Base-by-base conservation (phyloP, 2,113 vertebrate genomes). In the Sylvia atricapilla region DNA sequence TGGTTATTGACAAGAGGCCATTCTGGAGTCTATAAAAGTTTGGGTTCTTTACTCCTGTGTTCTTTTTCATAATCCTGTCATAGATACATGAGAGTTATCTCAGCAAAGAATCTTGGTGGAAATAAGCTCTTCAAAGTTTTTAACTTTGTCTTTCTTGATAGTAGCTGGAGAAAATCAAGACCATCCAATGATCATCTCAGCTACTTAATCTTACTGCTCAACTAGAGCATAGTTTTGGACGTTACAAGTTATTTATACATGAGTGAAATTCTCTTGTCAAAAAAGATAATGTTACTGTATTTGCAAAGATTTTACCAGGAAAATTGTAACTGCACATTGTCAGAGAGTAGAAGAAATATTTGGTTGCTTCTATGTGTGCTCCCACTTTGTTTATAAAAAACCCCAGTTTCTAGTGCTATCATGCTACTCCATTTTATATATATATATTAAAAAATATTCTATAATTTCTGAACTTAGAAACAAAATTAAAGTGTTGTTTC, bases 401-500 rank as follows among this genome's bases (percentile, higher is more conserved):
- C 85, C 10, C 7, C 4, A n/a, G 7, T 69, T 94, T 85, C 72
- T 69, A 50, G 25, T 74, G 19, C 6, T 77, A 41, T 80, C 50
- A 33, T 5, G 39, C 18, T 10, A 0, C 41, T 24, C 75, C 8
- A 9, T 83, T 88, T 50, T 58, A 69, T 49, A 93, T 76, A 72
- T n/a, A n/a, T 31, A n/a, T n/a, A n/a, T n/a, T n/a, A 8, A 11
- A 67, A 75, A 49, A 72, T 47, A 44, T 22, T 91, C 30, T 8
- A 56, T 15, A 67, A 39, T 75, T 87, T 87, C 69, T 68, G 41
- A 94, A 89, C 60, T 84, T 63, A 10, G 50, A 76, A 62, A 73
- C 30, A 80, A 93, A 89, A 94, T 68, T 78, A 56, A 87, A 89
- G 15, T 78, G 9, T 39, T 79, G 20, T 89, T 92, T 92, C n/a